These are phyloP conservation scores for Elymnias hypermnestra DNA, from an alignment of 1,140 invertebrate species.

Conservation along the genomic window DNA sequence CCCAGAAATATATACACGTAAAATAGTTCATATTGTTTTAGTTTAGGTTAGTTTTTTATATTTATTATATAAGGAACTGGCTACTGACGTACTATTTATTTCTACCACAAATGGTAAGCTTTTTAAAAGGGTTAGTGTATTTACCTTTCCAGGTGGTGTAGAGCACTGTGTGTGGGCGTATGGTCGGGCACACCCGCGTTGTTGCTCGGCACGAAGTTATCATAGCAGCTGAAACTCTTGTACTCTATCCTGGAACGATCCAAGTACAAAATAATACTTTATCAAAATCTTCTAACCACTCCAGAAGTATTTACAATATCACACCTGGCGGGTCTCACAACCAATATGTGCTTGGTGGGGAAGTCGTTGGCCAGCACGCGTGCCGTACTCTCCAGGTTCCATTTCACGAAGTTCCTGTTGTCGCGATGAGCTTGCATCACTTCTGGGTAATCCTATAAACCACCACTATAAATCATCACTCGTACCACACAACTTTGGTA, in stretches of 20 bases:
- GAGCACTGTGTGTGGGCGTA: slow-evolving; percentile 80
- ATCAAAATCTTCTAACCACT: too few species aligned
- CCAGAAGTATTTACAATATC: too few species aligned
- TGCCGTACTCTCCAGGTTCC: slow-evolving; percentile 87
- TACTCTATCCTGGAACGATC: slow-evolving; percentile 83
- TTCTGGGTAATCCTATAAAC: slow-evolving; percentile 87
- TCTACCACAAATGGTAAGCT: too few species aligned
- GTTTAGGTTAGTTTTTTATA: too few species aligned
- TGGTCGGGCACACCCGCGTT: slow-evolving; percentile 85
- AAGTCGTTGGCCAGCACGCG: slow-evolving; percentile 81
- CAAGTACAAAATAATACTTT: background rate
- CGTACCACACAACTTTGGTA: too few species aligned
- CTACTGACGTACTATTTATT: too few species aligned
- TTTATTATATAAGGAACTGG: too few species aligned
- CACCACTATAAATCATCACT: too few species aligned
- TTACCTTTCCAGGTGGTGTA: slow-evolving; percentile 82
- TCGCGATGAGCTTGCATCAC: slow-evolving; percentile 85
- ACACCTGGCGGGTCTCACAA: slow-evolving; percentile 91
- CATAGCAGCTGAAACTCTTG: slow-evolving; percentile 89
- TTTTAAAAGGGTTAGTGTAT: too few species aligned
- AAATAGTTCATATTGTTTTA: too few species aligned
- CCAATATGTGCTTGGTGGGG: slow-evolving; percentile 82
- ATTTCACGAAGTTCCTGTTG: slow-evolving; percentile 83
- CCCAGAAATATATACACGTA: too few species aligned
- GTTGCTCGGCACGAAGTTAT: slow-evolving; percentile 89